Evolutionary conservation across 2,888 invertebrate species (phyloP).

Genomic region (Vannuccia rotundouncinata): DNA sequence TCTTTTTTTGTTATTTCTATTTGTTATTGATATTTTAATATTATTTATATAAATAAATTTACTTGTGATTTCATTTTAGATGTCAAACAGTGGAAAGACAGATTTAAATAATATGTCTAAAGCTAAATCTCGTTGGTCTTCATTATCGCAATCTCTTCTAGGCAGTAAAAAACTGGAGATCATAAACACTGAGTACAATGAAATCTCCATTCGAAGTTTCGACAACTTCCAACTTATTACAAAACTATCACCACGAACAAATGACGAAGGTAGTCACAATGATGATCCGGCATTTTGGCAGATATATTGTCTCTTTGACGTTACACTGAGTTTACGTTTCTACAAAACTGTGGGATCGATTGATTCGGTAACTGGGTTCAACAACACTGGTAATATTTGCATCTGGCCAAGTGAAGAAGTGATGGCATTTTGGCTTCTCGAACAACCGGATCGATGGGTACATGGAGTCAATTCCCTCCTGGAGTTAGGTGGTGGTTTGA

Average conservation of each 20-base stretch:
- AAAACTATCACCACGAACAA: background rate
- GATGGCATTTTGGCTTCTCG: constrained; percentile 39
- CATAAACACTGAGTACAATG: background rate
- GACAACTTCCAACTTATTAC: background rate
- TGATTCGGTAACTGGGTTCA: constrained; percentile 37
- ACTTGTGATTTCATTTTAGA: no score
- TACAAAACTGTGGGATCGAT: background rate
- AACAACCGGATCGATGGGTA: background rate
- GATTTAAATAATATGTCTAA: no score
- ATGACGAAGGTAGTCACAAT: background rate
- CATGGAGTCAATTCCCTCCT: background rate
- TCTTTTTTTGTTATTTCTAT: no score
- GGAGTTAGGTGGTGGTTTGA: constrained; percentile 37
- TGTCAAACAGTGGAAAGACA: no score
- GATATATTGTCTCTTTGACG: background rate
- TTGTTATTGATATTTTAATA: no score
- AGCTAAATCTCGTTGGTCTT: background rate
- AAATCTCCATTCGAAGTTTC: background rate
- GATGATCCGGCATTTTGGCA: background rate
- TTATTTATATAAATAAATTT: no score
- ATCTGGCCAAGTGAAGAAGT: constrained; percentile 41
- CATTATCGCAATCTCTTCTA: background rate
- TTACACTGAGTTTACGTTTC: background rate
- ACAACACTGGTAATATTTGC: constrained; percentile 41
- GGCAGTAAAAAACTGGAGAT: background rate